Percentiles rank a stretch among this genome's conserved stretches.
phyloP scores from a whole-genome alignment of 1,140 invertebrate genomes.

The Harlomillsia oculata region DNA sequence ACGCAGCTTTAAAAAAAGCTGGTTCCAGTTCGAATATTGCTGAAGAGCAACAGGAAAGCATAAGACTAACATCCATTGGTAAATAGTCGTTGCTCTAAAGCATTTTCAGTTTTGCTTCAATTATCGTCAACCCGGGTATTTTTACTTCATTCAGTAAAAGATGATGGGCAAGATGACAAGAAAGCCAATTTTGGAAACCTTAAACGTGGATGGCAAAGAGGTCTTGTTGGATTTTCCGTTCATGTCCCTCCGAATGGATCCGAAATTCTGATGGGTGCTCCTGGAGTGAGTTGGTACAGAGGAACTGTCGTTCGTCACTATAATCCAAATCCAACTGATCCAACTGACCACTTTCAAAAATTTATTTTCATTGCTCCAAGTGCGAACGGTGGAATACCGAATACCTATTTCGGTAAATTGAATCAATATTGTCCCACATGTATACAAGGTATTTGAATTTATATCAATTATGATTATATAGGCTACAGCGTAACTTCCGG shows the following conservation, averaged over 20 bases:
- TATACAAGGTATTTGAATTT: too few relatives aligned
- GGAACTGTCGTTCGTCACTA: constrained; percentile 35
- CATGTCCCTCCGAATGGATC: constrained; percentile 34
- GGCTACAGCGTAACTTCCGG: constrained; percentile 32
- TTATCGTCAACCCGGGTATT: too few relatives aligned
- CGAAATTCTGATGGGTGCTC: constrained; percentile 40
- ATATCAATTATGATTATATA: background rate
- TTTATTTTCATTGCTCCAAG: background rate
- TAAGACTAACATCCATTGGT: too few relatives aligned
- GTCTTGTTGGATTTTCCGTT: constrained; percentile 37
- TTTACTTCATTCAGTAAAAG: too few relatives aligned
- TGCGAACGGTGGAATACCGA: background rate
- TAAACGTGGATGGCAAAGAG: constrained; percentile 37
- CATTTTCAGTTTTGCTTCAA: too few relatives aligned
- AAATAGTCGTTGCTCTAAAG: too few relatives aligned
- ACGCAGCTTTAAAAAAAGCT: too few relatives aligned
- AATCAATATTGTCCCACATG: background rate
- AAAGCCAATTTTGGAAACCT: too few relatives aligned
- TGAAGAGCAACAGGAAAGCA: too few relatives aligned
- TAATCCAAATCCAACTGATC: too few relatives aligned
- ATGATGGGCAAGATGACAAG: background rate
- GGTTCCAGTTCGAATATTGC: too few relatives aligned
- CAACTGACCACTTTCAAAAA: too few relatives aligned
- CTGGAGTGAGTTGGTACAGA: constrained; percentile 41
- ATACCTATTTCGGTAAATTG: constrained; percentile 8